Conservation (phyloP, 2,797 vertebrate species). For the Muscicapa striata region DNA sequence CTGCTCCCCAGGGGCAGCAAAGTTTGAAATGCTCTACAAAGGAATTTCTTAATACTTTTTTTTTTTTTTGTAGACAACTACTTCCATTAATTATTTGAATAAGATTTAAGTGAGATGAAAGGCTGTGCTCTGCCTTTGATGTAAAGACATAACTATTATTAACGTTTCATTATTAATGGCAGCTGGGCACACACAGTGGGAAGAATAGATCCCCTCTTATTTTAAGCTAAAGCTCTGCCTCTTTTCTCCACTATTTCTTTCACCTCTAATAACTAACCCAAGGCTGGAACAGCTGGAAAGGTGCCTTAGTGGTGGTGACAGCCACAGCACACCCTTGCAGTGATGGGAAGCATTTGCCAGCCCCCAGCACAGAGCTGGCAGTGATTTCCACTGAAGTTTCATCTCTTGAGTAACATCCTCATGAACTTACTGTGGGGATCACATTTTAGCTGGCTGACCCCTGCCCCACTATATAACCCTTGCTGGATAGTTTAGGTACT, state of each 20-base stretch:
- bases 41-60: not conserved
- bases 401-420: not conserved
- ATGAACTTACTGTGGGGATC: not conserved
- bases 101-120: slow-evolving; percentile 72
- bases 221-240: not conserved
- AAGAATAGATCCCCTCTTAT: slow-evolving; percentile 21
- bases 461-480: not conserved
- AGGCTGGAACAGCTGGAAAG: not conserved
- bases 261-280: not conserved
- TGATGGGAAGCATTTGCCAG: not conserved
- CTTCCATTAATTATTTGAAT: slow-evolving; percentile 69
- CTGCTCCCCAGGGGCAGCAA: slow-evolving; percentile 9
- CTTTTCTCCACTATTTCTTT: not conserved
- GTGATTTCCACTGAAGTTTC: not conserved
- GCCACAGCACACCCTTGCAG: not conserved
- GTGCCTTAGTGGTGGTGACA: not conserved
- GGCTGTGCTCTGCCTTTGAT: slow-evolving; percentile 61
- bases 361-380: not conserved
- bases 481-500: not conserved
- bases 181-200: not conserved
- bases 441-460: not conserved
- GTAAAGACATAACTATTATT: slow-evolving; percentile 58
- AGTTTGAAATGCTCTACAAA: slow-evolving; percentile 49
- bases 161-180: slow-evolving; percentile 65
- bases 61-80: not conserved